A percentile compares a stretch with the other conserved stretches of the same genome.
Evolutionary conservation across 2,113 vertebrate species (phyloP).

Genomic region (Pedetes capensis): DNA sequence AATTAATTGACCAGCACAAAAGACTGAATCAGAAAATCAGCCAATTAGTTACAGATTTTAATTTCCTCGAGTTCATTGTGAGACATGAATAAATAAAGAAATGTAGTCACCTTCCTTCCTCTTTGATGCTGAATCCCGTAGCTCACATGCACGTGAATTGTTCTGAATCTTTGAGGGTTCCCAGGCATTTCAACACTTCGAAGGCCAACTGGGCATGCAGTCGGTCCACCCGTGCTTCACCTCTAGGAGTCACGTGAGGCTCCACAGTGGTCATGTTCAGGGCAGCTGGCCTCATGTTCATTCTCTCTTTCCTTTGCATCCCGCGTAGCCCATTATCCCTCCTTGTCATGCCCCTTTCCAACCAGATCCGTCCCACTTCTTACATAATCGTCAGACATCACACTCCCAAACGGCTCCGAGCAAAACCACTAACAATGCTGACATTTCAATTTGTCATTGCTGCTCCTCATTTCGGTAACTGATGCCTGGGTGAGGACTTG

Average conservation of each 20-base stretch:
- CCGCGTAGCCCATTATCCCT: not conserved
- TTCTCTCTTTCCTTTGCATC: not conserved
- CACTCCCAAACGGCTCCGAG: constrained; percentile 36
- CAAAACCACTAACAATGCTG: constrained; percentile 65
- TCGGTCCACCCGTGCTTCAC: too few relatives aligned
- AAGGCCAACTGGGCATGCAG: too few relatives aligned
- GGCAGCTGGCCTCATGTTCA: not conserved
- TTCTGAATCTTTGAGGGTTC: not conserved
- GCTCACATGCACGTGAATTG: not conserved
- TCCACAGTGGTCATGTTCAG: not conserved
- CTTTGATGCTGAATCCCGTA: not conserved
- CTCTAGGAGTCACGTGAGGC: too few relatives aligned
- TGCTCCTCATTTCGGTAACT: constrained; percentile 42
- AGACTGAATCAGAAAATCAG: not conserved
- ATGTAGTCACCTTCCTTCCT: not conserved
- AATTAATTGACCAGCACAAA: not conserved
- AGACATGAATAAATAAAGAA: not conserved
- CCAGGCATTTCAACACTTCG: not conserved
- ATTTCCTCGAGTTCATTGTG: not conserved
- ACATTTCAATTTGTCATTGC: constrained; percentile 66
- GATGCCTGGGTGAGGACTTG: constrained; percentile 10
- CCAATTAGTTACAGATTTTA: not conserved
- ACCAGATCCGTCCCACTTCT: constrained; percentile 3
- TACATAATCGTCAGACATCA: constrained; percentile 52
- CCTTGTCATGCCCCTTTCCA: not conserved